Percentiles rank a stretch among this genome's conserved stretches.
phyloP scores from a whole-genome alignment of 2,888 invertebrate genomes.

The Lacanobia oleracea region DNA sequence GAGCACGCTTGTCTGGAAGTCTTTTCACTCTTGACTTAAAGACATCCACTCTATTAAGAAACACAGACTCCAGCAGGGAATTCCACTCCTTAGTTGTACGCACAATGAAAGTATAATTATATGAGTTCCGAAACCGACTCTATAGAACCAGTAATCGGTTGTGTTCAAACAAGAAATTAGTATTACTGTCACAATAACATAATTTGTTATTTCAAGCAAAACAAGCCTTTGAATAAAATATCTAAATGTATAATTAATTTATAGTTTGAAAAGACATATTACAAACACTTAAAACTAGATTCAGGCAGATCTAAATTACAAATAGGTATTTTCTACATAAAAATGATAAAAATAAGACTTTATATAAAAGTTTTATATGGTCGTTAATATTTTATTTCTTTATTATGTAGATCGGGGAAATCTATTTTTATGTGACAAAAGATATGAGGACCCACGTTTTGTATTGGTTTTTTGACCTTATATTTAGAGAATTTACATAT shows the following conservation, averaged over 20 bases:
- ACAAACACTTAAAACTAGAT: conserved; percentile 23
- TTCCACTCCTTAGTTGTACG: too few species aligned
- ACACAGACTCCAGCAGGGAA: too few species aligned
- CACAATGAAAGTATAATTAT: too few species aligned
- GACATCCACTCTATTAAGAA: too few species aligned
- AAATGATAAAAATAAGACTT: conserved; percentile 13
- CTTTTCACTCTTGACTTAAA: too few species aligned
- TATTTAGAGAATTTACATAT: conserved; percentile 32
- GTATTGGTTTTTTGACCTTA: conserved; percentile 15
- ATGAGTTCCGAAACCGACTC: background rate
- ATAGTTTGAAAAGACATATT: background rate
- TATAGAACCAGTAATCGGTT: background rate
- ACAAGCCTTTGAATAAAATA: background rate
- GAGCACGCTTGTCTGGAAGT: too few species aligned
- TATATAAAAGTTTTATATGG: conserved; percentile 1
- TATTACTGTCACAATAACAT: conserved; percentile 4
- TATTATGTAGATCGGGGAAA: conserved; percentile 29
- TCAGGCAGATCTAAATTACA: background rate
- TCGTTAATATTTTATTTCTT: conserved; percentile 49
- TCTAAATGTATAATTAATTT: conserved; percentile 1
- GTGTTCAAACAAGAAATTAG: background rate
- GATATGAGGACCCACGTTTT: background rate
- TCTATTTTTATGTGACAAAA: conserved; percentile 30
- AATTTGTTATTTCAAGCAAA: background rate
- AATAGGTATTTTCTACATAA: background rate